phyloP scores from a whole-genome alignment of 2,888 invertebrate species.

The Dasysyrphus albostriatus region DNA sequence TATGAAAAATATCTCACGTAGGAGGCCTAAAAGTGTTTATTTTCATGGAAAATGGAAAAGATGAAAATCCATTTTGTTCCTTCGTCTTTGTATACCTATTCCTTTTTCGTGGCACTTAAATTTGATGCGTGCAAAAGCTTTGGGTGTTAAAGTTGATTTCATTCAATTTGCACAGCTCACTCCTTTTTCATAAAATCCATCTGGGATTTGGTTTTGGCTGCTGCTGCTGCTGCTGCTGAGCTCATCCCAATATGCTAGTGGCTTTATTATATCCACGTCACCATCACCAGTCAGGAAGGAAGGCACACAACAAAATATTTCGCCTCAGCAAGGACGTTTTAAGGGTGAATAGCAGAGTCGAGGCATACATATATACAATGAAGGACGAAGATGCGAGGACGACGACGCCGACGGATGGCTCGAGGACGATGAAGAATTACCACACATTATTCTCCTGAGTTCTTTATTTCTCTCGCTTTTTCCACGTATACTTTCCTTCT shows the following conservation, averaged over 20 bases:
- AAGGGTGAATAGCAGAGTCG: slow-evolving; percentile 52
- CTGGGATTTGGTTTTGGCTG: slow-evolving; percentile 7
- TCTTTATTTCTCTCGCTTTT: slow-evolving; percentile 20
- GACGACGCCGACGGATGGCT: background rate
- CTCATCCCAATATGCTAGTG: slow-evolving; percentile 8
- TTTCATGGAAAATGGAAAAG: background rate
- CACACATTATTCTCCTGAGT: slow-evolving; percentile 52
- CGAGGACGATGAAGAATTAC: slow-evolving; percentile 60
- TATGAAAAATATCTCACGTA: background rate
- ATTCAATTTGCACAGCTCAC: slow-evolving; percentile 51
- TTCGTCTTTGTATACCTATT: background rate
- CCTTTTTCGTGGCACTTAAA: slow-evolving; percentile 26
- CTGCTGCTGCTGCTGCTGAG: too few species aligned
- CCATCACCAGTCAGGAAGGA: slow-evolving; percentile 9
- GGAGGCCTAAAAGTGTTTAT: slow-evolving; percentile 22
- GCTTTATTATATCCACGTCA: slow-evolving; percentile 29
- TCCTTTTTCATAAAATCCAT: slow-evolving; percentile 22
- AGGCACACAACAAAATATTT: slow-evolving; percentile 8
- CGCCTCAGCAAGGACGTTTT: slow-evolving; percentile 68
- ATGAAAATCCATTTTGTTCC: slow-evolving; percentile 32
- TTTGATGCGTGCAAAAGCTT: slow-evolving; percentile 61
- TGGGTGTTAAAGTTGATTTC: slow-evolving; percentile 55
- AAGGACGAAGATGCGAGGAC: background rate
- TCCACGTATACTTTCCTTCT: background rate
- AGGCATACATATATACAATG: background rate